These are phyloP conservation scores for Ips typographus DNA, from an alignment of 1,140 invertebrate species.

Conservation along the genomic window DNA sequence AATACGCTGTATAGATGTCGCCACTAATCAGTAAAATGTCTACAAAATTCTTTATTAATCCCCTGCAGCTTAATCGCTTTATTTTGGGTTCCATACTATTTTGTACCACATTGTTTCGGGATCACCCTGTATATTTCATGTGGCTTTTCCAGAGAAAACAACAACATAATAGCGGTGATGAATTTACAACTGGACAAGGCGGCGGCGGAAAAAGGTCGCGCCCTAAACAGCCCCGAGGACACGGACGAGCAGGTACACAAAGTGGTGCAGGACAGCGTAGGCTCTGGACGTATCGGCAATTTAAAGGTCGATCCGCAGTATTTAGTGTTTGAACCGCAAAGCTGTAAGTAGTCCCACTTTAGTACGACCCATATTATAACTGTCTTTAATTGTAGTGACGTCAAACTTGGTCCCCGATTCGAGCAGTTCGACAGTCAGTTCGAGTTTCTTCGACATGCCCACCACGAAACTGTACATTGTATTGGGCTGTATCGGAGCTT, in stretches of 20 bases:
- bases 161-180: slow-evolving; percentile 65
- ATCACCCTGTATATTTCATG: slow-evolving; percentile 7
- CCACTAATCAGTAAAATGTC: no score
- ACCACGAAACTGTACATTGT: slow-evolving; percentile 80
- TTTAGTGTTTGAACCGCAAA: slow-evolving; percentile 66
- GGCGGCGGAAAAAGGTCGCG: slow-evolving; percentile 60
- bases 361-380: not conserved
- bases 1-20: no score
- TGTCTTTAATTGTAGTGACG: slow-evolving; percentile 47
- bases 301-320: slow-evolving; percentile 77
- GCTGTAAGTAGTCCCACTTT: slow-evolving; percentile 55
- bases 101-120: no score
- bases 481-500: slow-evolving; percentile 74
- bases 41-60: not conserved
- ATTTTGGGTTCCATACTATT: not conserved
- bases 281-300: slow-evolving; percentile 71
- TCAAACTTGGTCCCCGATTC: slow-evolving; percentile 48
- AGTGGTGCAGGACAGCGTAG: slow-evolving; percentile 67
- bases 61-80: not conserved
- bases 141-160: slow-evolving; percentile 54
- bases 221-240: slow-evolving; percentile 55
- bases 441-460: slow-evolving; percentile 60
- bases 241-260: slow-evolving; percentile 52
- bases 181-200: slow-evolving; percentile 67
- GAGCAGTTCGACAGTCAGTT: slow-evolving; percentile 34